These are phyloP conservation scores for Macrobrachium nipponense DNA, from an alignment of 1,140 invertebrate genomes.

Conservation along the genomic window DNA sequence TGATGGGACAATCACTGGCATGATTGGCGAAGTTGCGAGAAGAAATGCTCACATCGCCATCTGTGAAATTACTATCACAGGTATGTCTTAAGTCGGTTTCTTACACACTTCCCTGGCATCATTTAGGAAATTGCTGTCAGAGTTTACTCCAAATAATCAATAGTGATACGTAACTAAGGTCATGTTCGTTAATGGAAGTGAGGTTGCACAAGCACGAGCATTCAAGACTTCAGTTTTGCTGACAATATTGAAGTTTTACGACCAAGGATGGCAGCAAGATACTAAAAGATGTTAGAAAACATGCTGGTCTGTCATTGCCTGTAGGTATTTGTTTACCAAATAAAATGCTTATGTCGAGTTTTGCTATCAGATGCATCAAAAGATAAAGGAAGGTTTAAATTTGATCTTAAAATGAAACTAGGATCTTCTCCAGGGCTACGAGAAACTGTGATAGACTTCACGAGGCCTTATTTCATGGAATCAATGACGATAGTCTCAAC, in stretches of 20 bases:
- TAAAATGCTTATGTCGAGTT: no score
- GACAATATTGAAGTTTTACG: no score
- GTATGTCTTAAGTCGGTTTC: constrained; percentile 12
- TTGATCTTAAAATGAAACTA: neutral
- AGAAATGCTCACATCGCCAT: constrained; percentile 36
- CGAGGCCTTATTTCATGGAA: constrained; percentile 23
- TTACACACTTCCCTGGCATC: neutral
- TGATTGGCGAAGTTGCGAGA: constrained; percentile 30
- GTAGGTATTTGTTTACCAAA: no score
- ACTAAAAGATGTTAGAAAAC: no score
- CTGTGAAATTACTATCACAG: constrained; percentile 37
- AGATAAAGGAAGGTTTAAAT: no score
- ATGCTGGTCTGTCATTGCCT: no score
- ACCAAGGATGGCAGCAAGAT: no score
- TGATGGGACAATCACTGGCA: constrained; percentile 29
- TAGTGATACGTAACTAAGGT: neutral
- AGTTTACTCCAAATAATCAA: neutral
- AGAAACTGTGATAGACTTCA: constrained; percentile 42
- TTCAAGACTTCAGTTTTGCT: no score
- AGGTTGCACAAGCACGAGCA: no score
- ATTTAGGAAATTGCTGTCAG: neutral
- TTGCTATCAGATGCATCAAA: neutral
- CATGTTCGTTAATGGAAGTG: no score
- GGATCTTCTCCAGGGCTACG: neutral
- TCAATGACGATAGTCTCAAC: constrained; percentile 22